Conservation (phyloP, 1,140 invertebrate genomes). For the Dendroctonus valens region DNA sequence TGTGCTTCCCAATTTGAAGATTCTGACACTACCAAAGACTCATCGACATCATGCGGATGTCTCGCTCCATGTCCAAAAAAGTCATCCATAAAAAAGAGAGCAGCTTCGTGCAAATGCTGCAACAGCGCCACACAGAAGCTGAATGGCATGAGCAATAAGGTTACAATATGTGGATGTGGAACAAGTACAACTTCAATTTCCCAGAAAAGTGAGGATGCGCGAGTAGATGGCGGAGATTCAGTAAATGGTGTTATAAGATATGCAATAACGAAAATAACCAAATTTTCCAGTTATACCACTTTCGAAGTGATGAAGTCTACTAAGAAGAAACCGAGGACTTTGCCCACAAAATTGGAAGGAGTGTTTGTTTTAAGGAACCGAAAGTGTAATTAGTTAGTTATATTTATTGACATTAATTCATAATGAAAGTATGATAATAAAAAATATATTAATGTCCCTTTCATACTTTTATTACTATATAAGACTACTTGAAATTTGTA, state of each 20-base stretch:
- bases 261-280: slow-evolving; percentile 43
- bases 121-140: neutral
- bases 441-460: no score
- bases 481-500: no score
- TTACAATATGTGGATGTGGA: slow-evolving; percentile 1
- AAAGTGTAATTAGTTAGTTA: slow-evolving; percentile 11
- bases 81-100: slow-evolving; percentile 4
- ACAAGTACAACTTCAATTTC: neutral
- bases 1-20: neutral
- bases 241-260: slow-evolving; percentile 37
- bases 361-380: slow-evolving; percentile 45
- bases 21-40: slow-evolving; percentile 2
- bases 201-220: neutral
- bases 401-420: neutral
- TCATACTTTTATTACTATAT: no score
- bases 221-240: neutral
- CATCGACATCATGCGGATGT: slow-evolving; percentile 14
- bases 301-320: slow-evolving; percentile 46
- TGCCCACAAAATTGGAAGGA: slow-evolving; percentile 40
- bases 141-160: neutral
- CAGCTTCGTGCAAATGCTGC: neutral
- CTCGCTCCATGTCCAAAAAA: neutral
- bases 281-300: slow-evolving; percentile 41
- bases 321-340: slow-evolving; percentile 39
- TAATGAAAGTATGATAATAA: slow-evolving; percentile 1